Percentiles rank a stretch among this genome's conserved stretches.
phyloP scores from a whole-genome alignment of 2,113 vertebrate genomes.

The Cryptotis parvus region DNA sequence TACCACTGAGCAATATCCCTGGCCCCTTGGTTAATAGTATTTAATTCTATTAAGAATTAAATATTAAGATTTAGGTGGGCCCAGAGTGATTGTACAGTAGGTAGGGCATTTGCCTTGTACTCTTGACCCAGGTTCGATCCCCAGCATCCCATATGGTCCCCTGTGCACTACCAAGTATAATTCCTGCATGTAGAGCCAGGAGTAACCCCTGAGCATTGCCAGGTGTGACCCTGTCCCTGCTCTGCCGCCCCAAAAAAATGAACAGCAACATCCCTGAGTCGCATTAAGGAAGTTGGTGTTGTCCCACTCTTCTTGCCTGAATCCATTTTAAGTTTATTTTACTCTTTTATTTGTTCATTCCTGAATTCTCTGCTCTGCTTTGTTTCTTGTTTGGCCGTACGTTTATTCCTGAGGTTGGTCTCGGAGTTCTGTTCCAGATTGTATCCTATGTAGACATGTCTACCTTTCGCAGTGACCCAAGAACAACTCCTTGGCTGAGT shows the following conservation, averaged over 20 bases:
- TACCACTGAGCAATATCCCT: not conserved
- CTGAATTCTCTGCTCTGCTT: conserved; percentile 56
- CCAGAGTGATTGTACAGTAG: too few relatives aligned
- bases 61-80: too few relatives aligned
- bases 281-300: conserved; percentile 20
- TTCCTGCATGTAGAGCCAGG: too few relatives aligned
- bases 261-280: not conserved
- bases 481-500: not conserved
- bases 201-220: too few relatives aligned
- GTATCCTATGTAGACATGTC: not conserved
- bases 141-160: too few relatives aligned
- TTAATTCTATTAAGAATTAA: too few relatives aligned
- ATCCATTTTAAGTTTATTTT: conserved; percentile 15
- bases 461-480: not conserved
- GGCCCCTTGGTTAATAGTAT: too few relatives aligned
- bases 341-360: conserved; percentile 13
- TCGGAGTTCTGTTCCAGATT: not conserved
- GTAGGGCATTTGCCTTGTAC: too few relatives aligned
- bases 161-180: too few relatives aligned
- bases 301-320: not conserved
- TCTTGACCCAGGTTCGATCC: too few relatives aligned
- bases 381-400: not conserved
- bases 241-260: not conserved
- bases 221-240: not conserved
- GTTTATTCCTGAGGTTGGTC: conserved; percentile 7